A percentile compares a stretch with the other conserved stretches of the same genome.
These are phyloP conservation scores for Meloidogyne floridensis DNA, from an alignment of 1,140 invertebrate genomes.

Conservation along the genomic window DNA sequence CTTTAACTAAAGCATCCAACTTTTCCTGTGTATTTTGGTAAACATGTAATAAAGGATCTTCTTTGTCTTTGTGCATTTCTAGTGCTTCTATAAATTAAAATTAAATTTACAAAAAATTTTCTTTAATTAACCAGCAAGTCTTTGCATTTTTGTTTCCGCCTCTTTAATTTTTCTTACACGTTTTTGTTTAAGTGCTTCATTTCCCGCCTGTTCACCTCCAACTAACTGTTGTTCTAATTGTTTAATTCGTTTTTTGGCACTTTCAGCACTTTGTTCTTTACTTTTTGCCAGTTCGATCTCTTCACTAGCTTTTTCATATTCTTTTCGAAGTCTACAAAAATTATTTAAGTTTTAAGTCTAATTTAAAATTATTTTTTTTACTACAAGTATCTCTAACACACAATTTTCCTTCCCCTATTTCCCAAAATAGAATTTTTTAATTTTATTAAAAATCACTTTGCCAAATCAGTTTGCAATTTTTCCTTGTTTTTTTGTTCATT, in stretches of 20 bases:
- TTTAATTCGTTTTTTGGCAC: constrained; percentile 68
- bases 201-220: constrained; percentile 78
- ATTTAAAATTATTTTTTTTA: too few relatives aligned
- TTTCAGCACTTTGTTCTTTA: constrained; percentile 25
- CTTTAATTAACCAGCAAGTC: constrained; percentile 67
- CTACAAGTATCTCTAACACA: too few relatives aligned
- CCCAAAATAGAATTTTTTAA: too few relatives aligned
- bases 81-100: constrained; percentile 68
- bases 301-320: constrained; percentile 71
- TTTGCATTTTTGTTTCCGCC: constrained; percentile 73
- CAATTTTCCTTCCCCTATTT: too few relatives aligned
- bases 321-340: constrained; percentile 66
- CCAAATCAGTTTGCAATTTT: constrained; percentile 72
- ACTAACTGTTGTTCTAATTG: constrained; percentile 75
- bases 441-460: constrained; percentile 53
- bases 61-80: constrained; percentile 76
- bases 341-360: not conserved
- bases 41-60: constrained; percentile 73
- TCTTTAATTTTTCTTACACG: constrained; percentile 74
- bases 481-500: constrained; percentile 71
- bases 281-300: constrained; percentile 62
- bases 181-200: constrained; percentile 72
- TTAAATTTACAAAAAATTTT: not conserved
- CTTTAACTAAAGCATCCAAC: constrained; percentile 75
- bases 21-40: constrained; percentile 80